Conservation (phyloP, 2,113 vertebrate species). For the Origma solitaria region DNA sequence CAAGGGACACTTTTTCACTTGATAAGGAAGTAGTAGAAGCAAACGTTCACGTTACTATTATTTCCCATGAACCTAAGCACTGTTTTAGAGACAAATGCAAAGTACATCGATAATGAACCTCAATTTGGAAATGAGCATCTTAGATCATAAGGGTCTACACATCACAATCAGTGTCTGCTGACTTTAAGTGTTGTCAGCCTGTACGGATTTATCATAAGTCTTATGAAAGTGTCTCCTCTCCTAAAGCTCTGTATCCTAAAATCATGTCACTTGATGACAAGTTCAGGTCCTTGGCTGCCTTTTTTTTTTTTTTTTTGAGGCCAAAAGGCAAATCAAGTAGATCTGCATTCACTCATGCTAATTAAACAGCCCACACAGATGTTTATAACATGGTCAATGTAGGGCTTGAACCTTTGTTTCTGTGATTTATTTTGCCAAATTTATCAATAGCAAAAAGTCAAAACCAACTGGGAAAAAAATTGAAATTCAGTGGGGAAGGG, state of each 20-base stretch:
- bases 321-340: not conserved
- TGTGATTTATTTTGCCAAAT: not conserved
- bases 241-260: not conserved
- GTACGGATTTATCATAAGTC: not conserved
- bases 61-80: not conserved
- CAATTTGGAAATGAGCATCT: not conserved
- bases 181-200: not conserved
- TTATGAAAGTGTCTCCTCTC: not conserved
- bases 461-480: not conserved
- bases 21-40: not conserved
- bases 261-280: not conserved
- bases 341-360: not conserved
- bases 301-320: too few relatives aligned
- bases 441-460: not conserved
- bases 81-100: not conserved
- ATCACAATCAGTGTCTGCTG: not conserved
- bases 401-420: not conserved
- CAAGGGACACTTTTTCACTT: not conserved
- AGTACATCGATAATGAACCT: not conserved
- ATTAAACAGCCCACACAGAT: not conserved
- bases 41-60: not conserved
- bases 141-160: not conserved
- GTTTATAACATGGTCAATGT: not conserved
- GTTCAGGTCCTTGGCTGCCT: not conserved
- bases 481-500: fast-evolving